Base-by-base conservation (phyloP, 2,113 vertebrate genomes). In the Heterochromis multidens region DNA sequence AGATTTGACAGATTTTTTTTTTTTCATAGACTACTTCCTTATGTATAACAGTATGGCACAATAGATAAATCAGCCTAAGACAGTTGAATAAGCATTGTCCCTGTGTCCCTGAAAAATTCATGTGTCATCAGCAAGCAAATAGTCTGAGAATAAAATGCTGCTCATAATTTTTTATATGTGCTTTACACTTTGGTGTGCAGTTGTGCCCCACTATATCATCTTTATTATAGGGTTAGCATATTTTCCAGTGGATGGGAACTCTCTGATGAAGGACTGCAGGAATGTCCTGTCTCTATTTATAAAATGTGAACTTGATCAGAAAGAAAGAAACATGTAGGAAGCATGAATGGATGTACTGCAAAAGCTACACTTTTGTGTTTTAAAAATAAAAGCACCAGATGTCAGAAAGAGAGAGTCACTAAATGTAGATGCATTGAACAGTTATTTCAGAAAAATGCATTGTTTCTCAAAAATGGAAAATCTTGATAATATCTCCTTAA, bases 1-100 rank as follows among this genome's bases (percentile, higher is more conserved):
- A 33, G 16, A 61, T 61, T 31, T 61, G 29, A 61, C 2, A 1
- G 4, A 11, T 61, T 21, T 11, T 33, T 9, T 61, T 8, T 17
- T 46, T 31, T 2, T 29, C 25, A 27, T 13, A 12, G 10, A 54
- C 14, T 16, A 17, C 27, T 46, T 9, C 11, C 7, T 31, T 27
- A 80, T 37, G 17, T 21, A 2, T 29, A 49, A 62, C 8, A 59
- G 23, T 37, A 37, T 3, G 10, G 16, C 11, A 2, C n/a, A 57
- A 63, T 77, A 70, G 23, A 89, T 82, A 54, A 83, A 85, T 87
- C 77, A 77, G 70, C n/a, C 27, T 35, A 19, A 27, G 40, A 43
- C 19, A 19, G 63, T 72, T 23, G 27, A 82, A 84, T 77, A 65
- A 77, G 81, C 17, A 56, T 29, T 6, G 14, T 43, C 77, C 23